Evolutionary conservation across 2,888 invertebrate genomes (phyloP).

Genomic region (Steinernema carpocapsae): DNA sequence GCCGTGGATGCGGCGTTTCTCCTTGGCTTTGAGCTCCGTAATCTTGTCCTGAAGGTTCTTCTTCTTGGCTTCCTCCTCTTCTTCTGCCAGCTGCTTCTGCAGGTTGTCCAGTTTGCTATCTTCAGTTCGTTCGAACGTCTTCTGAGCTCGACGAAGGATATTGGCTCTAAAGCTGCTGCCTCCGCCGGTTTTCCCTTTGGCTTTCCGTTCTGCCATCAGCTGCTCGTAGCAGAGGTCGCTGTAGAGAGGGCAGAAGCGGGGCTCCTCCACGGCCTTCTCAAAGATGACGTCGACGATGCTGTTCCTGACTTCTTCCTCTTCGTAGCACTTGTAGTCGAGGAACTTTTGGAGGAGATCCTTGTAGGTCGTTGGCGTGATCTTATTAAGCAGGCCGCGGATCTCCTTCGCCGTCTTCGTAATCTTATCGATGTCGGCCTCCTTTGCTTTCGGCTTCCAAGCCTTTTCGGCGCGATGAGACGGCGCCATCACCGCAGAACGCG

Average conservation of each 20-base stretch:
- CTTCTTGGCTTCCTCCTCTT: constrained; percentile 38
- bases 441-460: neutral
- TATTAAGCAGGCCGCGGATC: constrained; percentile 53
- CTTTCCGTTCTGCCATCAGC: constrained; percentile 41
- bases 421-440: neutral
- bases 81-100: constrained; percentile 37
- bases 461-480: constrained; percentile 10
- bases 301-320: constrained; percentile 35
- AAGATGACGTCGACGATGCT: constrained; percentile 41
- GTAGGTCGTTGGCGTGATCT: constrained; percentile 52
- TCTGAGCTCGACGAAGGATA: constrained; percentile 45
- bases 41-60: constrained; percentile 40
- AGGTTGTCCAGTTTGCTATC: neutral
- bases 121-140: constrained; percentile 42
- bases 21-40: constrained; percentile 37
- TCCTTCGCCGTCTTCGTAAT: constrained; percentile 39
- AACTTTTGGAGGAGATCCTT: constrained; percentile 48
- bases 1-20: constrained; percentile 39
- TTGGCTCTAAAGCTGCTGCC: constrained; percentile 37
- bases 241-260: constrained; percentile 52
- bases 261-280: constrained; percentile 49
- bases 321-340: constrained; percentile 36
- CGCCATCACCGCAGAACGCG: neutral
- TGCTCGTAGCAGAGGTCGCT: constrained; percentile 49
- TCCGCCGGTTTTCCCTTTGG: too few species aligned